These are phyloP conservation scores for Oedothorax gibbosus DNA, from an alignment of 1,140 invertebrate species.

Conservation along the genomic window DNA sequence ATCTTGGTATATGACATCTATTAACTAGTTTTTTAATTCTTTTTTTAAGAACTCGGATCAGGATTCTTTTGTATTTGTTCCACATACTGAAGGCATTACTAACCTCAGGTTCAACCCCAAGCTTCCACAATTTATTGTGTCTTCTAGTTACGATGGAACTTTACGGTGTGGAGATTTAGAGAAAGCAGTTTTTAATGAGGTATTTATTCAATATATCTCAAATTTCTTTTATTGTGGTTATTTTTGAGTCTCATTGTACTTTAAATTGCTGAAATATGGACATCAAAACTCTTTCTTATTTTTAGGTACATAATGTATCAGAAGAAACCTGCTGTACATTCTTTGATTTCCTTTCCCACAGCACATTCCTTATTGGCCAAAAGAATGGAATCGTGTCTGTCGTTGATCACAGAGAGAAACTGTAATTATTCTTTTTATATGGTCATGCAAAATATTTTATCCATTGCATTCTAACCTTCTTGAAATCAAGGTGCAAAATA, in stretches of 20 bases:
- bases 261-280: too few species aligned
- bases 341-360: slow-evolving; percentile 35
- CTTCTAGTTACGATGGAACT: slow-evolving; percentile 41
- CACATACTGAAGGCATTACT: background rate
- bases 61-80: background rate
- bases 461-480: too few species aligned
- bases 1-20: too few species aligned
- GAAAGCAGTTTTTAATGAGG: slow-evolving; percentile 23
- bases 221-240: background rate
- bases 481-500: too few species aligned
- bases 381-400: slow-evolving; percentile 16
- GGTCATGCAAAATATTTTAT: too few species aligned
- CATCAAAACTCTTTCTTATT: background rate
- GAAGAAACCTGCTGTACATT: slow-evolving; percentile 30
- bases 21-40: background rate
- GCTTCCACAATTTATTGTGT: background rate
- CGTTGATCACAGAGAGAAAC: slow-evolving; percentile 6
- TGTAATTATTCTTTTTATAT: background rate
- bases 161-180: slow-evolving; percentile 37
- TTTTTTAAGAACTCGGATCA: slow-evolving; percentile 14
- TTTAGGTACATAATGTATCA: slow-evolving; percentile 25
- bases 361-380: slow-evolving; percentile 1
- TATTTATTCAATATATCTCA: background rate
- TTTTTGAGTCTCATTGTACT: background rate
- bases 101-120: slow-evolving; percentile 11